Percentiles rank a stretch among this genome's conserved stretches.
Conservation (phyloP, 1,140 invertebrate genomes). For the Aphis craccivora region DNA sequence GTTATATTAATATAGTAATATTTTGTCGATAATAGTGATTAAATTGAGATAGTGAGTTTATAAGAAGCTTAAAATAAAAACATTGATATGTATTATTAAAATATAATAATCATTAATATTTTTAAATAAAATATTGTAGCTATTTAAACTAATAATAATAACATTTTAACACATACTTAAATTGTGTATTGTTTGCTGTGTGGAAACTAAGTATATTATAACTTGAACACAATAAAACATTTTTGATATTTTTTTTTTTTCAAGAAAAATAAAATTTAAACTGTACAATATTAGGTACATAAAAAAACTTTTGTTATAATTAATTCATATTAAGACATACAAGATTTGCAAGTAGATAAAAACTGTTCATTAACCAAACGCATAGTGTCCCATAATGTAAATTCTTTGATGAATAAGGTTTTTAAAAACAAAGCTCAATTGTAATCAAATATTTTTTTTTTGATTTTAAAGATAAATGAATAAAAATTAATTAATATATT, state of each 20-base stretch:
- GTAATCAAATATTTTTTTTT: not conserved
- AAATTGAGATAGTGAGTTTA: no score
- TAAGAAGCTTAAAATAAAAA: not conserved
- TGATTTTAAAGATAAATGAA: not conserved
- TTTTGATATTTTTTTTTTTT: not conserved
- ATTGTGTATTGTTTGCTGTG: not conserved
- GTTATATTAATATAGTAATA: no score
- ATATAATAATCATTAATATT: not conserved
- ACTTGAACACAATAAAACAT: not conserved
- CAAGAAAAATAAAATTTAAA: no score
- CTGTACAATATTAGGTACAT: no score
- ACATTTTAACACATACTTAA: not conserved
- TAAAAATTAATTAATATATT: not conserved
- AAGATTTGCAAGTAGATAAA: not conserved
- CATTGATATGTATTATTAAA: not conserved
- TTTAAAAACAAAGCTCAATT: not conserved
- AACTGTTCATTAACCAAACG: not conserved
- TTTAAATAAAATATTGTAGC: no score
- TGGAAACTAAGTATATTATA: not conserved
- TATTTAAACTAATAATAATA: not conserved
- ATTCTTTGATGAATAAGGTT: not conserved
- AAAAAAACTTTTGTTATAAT: no score
- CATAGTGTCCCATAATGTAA: not conserved
- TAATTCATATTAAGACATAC: no score
- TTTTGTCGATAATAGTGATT: no score